Percentiles rank a stretch among this genome's conserved stretches.
Evolutionary conservation across 2,888 invertebrate genomes (phyloP).

Genomic region (Apamea anceps): DNA sequence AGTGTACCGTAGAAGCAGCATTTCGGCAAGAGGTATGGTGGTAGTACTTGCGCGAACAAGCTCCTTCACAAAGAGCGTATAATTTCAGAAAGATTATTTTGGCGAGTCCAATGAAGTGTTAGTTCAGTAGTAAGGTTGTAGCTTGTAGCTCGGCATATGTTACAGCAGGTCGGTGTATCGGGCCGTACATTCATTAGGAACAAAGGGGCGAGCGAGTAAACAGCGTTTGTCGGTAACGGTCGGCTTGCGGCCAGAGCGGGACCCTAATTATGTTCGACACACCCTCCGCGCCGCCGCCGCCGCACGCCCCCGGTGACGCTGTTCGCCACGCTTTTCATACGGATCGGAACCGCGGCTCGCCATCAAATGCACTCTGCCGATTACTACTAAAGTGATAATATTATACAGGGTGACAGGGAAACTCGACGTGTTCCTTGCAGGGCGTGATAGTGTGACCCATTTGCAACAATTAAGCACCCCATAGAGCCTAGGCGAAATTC

Average conservation of each 20-base stretch:
- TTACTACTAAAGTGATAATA: not conserved
- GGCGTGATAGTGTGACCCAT: too few species aligned
- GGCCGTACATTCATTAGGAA: constrained; percentile 40
- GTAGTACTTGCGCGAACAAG: not conserved
- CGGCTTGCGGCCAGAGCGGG: constrained; percentile 26
- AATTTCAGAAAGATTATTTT: not conserved
- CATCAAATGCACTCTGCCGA: not conserved
- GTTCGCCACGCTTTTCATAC: not conserved
- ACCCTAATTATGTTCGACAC: constrained; percentile 42
- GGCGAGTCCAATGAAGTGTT: not conserved
- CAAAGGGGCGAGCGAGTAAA: constrained; percentile 38
- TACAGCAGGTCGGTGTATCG: constrained; percentile 25
- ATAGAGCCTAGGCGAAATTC: too few species aligned
- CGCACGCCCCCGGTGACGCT: not conserved
- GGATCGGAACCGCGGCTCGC: not conserved
- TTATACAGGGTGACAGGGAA: too few species aligned
- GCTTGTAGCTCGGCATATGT: constrained; percentile 15
- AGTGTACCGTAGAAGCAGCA: not conserved
- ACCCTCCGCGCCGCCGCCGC: not conserved
- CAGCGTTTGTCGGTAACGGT: constrained; percentile 28
- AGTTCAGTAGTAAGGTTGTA: not conserved
- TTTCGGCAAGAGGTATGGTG: not conserved
- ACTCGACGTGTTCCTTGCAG: too few species aligned
- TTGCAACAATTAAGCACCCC: too few species aligned
- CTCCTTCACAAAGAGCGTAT: not conserved